phyloP scores from a whole-genome alignment of 1,140 invertebrate species.

The Prorops nasuta region DNA sequence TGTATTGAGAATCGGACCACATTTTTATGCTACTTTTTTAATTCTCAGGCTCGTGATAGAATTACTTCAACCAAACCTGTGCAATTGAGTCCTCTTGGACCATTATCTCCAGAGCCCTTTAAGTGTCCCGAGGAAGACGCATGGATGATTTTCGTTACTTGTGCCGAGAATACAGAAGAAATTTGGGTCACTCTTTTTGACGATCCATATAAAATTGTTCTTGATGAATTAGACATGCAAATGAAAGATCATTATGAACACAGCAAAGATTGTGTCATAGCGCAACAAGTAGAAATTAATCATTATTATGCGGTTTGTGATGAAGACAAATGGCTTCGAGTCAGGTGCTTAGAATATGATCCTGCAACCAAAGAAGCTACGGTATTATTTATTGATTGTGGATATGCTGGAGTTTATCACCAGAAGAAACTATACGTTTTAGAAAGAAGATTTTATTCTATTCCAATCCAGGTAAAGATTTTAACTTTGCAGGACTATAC shows the following conservation, averaged over 20 bases:
- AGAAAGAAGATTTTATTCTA: conserved; percentile 56
- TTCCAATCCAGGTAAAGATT: conserved; percentile 60
- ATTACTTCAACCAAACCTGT: conserved; percentile 10
- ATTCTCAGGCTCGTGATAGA: conserved; percentile 1
- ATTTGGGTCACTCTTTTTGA: conserved; percentile 60
- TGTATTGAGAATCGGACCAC: neutral
- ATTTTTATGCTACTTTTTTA: conserved; percentile 3
- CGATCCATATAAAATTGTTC: conserved; percentile 58
- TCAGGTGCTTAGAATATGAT: conserved; percentile 57
- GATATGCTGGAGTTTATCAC: conserved; percentile 59
- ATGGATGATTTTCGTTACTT: conserved; percentile 60
- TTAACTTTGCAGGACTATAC: neutral
- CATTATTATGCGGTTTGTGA: conserved; percentile 62
- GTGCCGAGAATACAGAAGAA: conserved; percentile 55
- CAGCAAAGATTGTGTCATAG: conserved; percentile 22
- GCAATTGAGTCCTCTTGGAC: neutral
- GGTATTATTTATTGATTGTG: conserved; percentile 66
- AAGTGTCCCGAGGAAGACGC: conserved; percentile 54
- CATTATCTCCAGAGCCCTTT: no score
- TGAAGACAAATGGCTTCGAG: conserved; percentile 62
- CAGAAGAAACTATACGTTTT: conserved; percentile 56
- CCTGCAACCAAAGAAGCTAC: conserved; percentile 45
- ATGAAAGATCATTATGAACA: conserved; percentile 60
- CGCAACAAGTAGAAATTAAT: conserved; percentile 27
- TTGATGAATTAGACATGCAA: conserved; percentile 55